These are phyloP conservation scores for Phrynocephalus forsythii DNA, from an alignment of 2,797 vertebrate species.

Conservation along the genomic window DNA sequence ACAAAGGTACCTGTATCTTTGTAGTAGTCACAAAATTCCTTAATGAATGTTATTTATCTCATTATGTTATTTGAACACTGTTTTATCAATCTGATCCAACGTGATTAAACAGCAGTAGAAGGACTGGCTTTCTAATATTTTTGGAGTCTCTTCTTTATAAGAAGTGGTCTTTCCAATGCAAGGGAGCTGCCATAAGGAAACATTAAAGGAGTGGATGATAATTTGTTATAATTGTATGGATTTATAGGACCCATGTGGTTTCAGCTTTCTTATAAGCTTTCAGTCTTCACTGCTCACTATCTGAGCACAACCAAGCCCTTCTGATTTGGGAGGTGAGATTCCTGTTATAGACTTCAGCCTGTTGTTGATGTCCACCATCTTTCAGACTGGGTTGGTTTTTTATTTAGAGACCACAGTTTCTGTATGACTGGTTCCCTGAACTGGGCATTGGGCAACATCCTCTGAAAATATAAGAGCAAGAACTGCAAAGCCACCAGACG, in stretches of 20 bases:
- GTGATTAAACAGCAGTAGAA: background rate
- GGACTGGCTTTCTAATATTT: background rate
- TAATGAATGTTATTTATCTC: background rate
- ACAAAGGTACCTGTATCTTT: background rate
- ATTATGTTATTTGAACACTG: background rate
- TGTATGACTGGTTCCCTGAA: background rate
- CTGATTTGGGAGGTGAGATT: too few relatives aligned
- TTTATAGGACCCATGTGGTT: too few relatives aligned
- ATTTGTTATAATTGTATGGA: too few relatives aligned
- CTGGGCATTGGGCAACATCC: background rate
- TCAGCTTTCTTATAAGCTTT: too few relatives aligned
- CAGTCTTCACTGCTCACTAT: too few relatives aligned
- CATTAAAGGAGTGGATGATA: too few relatives aligned
- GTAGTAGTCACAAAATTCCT: background rate
- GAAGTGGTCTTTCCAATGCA: background rate
- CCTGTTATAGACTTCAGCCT: too few relatives aligned
- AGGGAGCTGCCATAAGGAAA: too few relatives aligned
- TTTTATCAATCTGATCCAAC: background rate
- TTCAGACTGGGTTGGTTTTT: too few relatives aligned
- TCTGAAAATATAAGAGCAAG: constrained; percentile 1
- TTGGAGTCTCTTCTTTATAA: background rate
- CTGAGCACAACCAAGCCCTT: too few relatives aligned
- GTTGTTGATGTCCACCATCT: too few relatives aligned
- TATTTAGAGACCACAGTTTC: too few relatives aligned
- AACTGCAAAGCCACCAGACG: background rate